phyloP scores from a whole-genome alignment of 2,888 invertebrate genomes.

The Parascotia fuliginaria region DNA sequence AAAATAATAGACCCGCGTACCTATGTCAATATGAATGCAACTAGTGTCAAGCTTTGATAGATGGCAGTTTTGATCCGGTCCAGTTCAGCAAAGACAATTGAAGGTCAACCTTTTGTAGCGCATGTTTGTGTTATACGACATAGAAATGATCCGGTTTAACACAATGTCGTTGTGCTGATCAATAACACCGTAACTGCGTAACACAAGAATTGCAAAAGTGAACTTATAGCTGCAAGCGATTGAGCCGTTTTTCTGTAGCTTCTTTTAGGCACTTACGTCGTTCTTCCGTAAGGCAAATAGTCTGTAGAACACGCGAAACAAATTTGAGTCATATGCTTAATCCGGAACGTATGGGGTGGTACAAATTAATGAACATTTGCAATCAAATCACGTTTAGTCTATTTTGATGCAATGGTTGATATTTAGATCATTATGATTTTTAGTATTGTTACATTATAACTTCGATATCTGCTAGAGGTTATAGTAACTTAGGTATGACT shows the following conservation, averaged over 20 bases:
- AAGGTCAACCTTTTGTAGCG: not conserved
- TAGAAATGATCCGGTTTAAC: not conserved
- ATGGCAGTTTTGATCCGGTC: not conserved
- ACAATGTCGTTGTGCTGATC: too few relatives aligned
- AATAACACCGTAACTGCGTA: too few relatives aligned
- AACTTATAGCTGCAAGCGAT: too few relatives aligned
- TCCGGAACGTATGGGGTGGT: not conserved
- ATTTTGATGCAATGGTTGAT: not conserved
- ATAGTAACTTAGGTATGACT: too few relatives aligned
- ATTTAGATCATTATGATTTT: not conserved
- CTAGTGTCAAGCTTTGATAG: not conserved
- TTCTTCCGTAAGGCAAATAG: not conserved
- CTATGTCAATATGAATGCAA: too few relatives aligned
- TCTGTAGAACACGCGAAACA: not conserved
- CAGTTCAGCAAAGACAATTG: conserved; percentile 3
- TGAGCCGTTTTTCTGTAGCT: too few relatives aligned
- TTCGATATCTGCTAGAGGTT: too few relatives aligned
- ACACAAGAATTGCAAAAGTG: not conserved
- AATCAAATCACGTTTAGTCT: not conserved
- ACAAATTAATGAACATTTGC: not conserved
- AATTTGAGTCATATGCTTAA: not conserved
- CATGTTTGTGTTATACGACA: not conserved
- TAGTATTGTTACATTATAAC: not conserved
- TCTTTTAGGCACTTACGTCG: too few relatives aligned
- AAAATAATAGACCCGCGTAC: too few relatives aligned